Evolutionary conservation across 2,888 invertebrate species (phyloP).

Genomic region (Melipona bicolor): DNA sequence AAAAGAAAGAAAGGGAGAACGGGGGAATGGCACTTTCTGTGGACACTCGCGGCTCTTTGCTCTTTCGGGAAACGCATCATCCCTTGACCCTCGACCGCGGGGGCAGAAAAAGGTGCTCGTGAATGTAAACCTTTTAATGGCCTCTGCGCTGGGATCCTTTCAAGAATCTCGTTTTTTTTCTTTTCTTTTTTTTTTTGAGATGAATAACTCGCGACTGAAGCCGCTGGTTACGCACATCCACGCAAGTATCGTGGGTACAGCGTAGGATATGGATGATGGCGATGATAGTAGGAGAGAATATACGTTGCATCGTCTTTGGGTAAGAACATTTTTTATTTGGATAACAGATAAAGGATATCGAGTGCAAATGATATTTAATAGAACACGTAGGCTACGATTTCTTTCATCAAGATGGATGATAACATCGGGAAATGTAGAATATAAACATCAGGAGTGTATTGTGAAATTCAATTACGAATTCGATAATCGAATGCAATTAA

Average conservation of each 20-base stretch:
- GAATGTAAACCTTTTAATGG: constrained; percentile 78
- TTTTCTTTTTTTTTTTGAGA: constrained; percentile 1
- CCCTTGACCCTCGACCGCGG: constrained; percentile 73
- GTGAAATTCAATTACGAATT: not conserved
- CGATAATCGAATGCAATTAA: constrained; percentile 22
- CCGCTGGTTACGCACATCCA: constrained; percentile 23
- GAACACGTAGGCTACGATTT: not conserved
- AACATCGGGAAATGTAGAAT: not conserved
- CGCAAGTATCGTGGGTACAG: constrained; percentile 20
- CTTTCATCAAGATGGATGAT: not conserved
- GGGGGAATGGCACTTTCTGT: constrained; percentile 66
- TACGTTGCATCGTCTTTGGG: not conserved
- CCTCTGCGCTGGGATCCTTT: constrained; percentile 71
- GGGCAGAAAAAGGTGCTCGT: constrained; percentile 55
- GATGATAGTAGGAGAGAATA: not conserved
- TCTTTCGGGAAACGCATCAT: constrained; percentile 72
- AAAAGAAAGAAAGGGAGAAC: constrained; percentile 5
- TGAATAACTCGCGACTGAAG: constrained; percentile 56
- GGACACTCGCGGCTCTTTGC: constrained; percentile 72
- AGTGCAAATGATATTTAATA: too few relatives aligned
- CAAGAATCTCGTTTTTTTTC: constrained; percentile 58
- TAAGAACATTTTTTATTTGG: not conserved
- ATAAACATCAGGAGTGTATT: too few relatives aligned
- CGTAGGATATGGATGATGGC: not conserved
- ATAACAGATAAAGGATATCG: too few relatives aligned